Evolutionary conservation across 2,113 vertebrate species (phyloP), one percentile per base, ranked within the genome.

Genomic region (Corythornis vintsioides): DNA sequence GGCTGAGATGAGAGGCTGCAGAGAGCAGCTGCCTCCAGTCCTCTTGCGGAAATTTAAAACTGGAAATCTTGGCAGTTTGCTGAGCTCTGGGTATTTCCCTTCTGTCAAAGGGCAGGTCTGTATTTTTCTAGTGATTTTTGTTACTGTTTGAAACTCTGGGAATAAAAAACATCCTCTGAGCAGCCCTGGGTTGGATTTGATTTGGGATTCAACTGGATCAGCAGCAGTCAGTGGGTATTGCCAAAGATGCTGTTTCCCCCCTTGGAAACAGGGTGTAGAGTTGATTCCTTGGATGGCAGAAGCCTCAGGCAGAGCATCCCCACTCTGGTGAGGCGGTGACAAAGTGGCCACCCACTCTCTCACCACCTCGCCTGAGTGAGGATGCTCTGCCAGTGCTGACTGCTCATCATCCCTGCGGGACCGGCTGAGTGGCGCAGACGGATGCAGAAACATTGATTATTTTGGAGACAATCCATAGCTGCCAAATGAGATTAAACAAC

Each of bases 401-500:
- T 74, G 84, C 78, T 83, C 75, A 18, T 77, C 83, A 20, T 77
- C 83, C 78, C 80, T 6, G 21, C 3, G 45, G 59, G 60, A 80
- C 92, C 70, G 61, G 85, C 91, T 26, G 69, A 73, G 69, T 15
- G 3, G 35, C 33, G 75, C 87, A 69, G 66, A 33, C 20, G 4
- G 65, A 92, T 33, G 70, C 71, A n/a, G 89, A 82, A 45, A 45
- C 71, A 86, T 86, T 9, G 93, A 93, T 95, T 76, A 21, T 69
- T 73, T 52, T 64, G 81, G 87, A 91, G 87, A 64, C 60, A 14
- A 94, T 89, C 89, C 87, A 91, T 85, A 91, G 75, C 91, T 92
- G 85, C 89, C 89, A 89, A 85, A 92, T 2, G 38, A 89, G 84
- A 89, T 90, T 91, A 93, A 95, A 63, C 90, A 72, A 28, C 88